Conservation (phyloP, 2,797 vertebrate species). For the Gila robusta region DNA sequence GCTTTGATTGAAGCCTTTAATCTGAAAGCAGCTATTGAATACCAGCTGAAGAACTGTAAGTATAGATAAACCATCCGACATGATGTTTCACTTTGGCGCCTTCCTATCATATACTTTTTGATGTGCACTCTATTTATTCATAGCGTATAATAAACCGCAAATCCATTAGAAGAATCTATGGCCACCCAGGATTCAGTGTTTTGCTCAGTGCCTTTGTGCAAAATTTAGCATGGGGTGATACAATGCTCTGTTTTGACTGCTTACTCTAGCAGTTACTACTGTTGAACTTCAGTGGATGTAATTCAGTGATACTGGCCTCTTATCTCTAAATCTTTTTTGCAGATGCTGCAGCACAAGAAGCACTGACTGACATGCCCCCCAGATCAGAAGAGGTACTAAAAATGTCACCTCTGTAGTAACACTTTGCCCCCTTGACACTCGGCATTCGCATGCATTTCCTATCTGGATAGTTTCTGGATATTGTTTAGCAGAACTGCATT, state of each 20-base stretch:
- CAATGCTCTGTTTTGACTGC: constrained; percentile 5
- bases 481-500: neutral
- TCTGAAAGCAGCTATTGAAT: constrained; percentile 94
- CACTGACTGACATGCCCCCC: constrained; percentile 94
- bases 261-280: neutral
- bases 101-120: neutral
- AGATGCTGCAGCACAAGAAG: constrained; percentile 87
- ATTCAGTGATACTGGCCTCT: neutral
- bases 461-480: neutral
- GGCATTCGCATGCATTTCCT: neutral
- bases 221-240: constrained; percentile 10
- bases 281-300: neutral
- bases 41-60: constrained; percentile 89
- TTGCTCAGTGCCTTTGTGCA: neutral
- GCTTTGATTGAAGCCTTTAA: constrained; percentile 96
- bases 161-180: neutral
- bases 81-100: neutral
- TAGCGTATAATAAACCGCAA: neutral
- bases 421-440: neutral
- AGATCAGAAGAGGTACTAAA: constrained; percentile 87
- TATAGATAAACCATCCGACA: neutral
- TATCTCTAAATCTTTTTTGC: constrained; percentile 19
- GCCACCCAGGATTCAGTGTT: neutral
- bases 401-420: neutral
- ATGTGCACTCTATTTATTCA: neutral